phyloP scores from a whole-genome alignment of 2,797 vertebrate species.

The Molothrus ater region DNA sequence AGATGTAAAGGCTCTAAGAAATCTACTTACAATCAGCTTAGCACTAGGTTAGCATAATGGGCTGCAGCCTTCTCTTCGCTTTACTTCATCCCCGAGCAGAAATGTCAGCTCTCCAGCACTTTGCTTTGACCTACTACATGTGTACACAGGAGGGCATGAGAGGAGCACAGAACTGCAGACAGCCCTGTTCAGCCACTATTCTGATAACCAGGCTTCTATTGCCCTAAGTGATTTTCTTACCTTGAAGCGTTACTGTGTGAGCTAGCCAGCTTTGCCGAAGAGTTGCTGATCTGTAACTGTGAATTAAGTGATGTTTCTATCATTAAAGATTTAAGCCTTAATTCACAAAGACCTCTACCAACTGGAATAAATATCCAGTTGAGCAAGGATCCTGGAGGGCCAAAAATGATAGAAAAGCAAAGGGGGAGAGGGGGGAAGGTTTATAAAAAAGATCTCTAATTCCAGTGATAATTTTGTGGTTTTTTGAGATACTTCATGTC shows the following conservation, averaged over 20 bases:
- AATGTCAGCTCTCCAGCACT: background rate
- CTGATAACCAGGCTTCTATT: background rate
- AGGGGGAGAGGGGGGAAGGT: background rate
- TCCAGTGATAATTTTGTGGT: background rate
- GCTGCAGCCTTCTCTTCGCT: background rate
- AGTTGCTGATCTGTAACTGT: background rate
- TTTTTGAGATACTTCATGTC: background rate
- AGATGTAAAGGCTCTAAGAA: background rate
- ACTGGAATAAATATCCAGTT: background rate
- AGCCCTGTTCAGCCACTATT: background rate
- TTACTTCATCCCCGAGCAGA: background rate
- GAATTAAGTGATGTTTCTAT: background rate
- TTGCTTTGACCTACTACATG: conserved; percentile 18
- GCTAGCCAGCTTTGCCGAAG: background rate
- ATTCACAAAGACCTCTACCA: background rate
- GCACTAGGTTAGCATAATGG: background rate
- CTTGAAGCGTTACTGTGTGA: background rate
- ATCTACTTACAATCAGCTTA: background rate
- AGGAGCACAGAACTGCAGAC: conserved; percentile 42
- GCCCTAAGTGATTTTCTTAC: background rate
- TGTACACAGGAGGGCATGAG: conserved; percentile 68
- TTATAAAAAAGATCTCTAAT: background rate
- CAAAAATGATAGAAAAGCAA: background rate
- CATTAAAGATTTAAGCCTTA: background rate
- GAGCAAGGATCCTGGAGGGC: background rate